Conservation (phyloP, 2,888 invertebrate genomes). For the Rhagonycha lutea region DNA sequence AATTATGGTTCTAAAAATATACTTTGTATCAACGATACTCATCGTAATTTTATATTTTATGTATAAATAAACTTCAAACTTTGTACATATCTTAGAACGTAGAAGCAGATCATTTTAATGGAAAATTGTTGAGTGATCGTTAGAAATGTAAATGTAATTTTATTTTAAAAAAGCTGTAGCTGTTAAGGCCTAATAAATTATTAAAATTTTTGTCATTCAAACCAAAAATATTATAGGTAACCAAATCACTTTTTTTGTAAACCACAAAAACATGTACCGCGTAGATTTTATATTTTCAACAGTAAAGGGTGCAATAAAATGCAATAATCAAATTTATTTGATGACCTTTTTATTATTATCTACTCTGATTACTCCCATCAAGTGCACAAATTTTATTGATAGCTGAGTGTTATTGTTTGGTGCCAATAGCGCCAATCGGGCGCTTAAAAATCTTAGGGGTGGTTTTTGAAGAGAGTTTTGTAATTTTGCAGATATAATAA, state of each 20-base stretch:
- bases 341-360: neutral
- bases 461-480: too few species aligned
- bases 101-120: conserved; percentile 17
- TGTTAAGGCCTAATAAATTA: conserved; percentile 40
- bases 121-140: conserved; percentile 23
- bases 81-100: conserved; percentile 47
- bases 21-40: conserved; percentile 40
- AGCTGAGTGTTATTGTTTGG: conserved; percentile 10
- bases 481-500: too few species aligned
- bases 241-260: neutral
- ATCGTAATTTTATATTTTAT: conserved; percentile 43
- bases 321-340: neutral
- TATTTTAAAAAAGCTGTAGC: conserved; percentile 23
- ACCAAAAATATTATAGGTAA: neutral
- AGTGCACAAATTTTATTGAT: neutral
- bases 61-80: conserved; percentile 21
- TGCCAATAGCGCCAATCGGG: conserved; percentile 36
- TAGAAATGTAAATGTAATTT: conserved; percentile 26
- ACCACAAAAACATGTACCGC: neutral
- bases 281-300: neutral
- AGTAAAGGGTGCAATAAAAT: neutral
- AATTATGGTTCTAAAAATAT: conserved; percentile 34
- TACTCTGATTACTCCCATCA: too few species aligned
- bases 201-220: neutral
- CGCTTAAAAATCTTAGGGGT: conserved; percentile 33